Conservation (phyloP, 2,797 vertebrate genomes). For the Brachyalestes nurse region DNA sequence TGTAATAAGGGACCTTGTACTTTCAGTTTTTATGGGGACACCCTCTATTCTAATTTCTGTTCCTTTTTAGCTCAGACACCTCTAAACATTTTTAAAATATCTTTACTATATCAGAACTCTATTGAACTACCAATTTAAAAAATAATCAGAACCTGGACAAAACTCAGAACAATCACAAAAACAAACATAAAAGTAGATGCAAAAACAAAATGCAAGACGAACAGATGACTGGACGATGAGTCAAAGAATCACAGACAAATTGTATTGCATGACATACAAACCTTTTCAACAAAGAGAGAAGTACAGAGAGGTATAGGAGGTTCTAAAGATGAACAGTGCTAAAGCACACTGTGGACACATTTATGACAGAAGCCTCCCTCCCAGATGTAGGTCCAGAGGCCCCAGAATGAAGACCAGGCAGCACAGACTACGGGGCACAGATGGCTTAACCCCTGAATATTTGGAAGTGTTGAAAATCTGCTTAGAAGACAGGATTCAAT, state of each 20-base stretch:
- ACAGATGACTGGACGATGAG: neutral
- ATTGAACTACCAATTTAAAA: neutral
- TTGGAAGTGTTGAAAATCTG: no score
- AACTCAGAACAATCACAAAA: neutral
- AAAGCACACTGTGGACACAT: no score
- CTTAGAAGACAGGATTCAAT: no score
- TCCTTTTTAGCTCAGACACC: no score
- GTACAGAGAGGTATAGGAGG: neutral
- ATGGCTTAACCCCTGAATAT: no score
- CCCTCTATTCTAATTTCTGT: neutral
- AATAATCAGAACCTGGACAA: neutral
- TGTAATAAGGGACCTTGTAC: slow-evolving; percentile 12
- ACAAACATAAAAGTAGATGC: neutral
- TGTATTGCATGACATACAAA: neutral
- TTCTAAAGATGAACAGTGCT: neutral
- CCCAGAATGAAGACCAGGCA: no score
- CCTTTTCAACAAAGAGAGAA: neutral
- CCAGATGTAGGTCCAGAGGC: no score
- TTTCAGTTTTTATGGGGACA: slow-evolving; percentile 22
- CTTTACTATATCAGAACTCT: neutral
- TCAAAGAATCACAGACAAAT: neutral
- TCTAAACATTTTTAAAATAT: no score
- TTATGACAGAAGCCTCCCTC: neutral
- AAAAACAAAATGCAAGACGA: no score
- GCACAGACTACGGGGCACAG: no score